Base-by-base conservation (phyloP, 2,888 invertebrate genomes). In the Caenorhabditis sinica region DNA sequence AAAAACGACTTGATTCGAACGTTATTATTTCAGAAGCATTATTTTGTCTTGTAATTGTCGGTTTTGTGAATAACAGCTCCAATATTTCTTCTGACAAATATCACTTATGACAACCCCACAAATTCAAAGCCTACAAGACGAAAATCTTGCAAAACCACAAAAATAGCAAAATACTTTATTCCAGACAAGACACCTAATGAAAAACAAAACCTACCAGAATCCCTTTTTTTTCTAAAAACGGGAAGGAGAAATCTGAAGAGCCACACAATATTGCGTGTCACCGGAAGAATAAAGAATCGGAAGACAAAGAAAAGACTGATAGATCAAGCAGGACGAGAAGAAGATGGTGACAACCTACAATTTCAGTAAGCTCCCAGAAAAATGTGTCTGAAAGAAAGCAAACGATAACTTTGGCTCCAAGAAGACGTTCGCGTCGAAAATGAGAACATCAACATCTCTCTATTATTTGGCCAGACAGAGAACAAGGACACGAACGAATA, bases 241-340 rank as follows among this genome's bases (percentile, higher is more conserved):
- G n/a, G n/a, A n/a, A n/a, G n/a, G n/a, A n/a, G n/a, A n/a, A 28
- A 4, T 49, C 45, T 65, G 65, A 65, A 65, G 45, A 30, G 65
- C 30, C 25, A 45, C 28, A 61, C 30, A 61, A 61, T 61, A 45
- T 65, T 65, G 65, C 65, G 65, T 65, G 65, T 15, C 43, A 43
- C 25, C 23, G 63, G 63, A 63, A 63, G 36, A 43, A 63, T 15
- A 15, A 63, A 23, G 40, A 40, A 63, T 60, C 43, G 25, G 65
- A 30, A 45, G 45, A 49, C 17, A 6, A 0, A 49, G 2, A n/a
- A 49, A 49, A 56, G 28, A 56, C 23, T 61, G 61, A 61, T 36
- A 40, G 40, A 61, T 33, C 36, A 60, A 60, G 36, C 6, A 36
- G 30, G 20, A 20, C n/a, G n/a, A 60, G 40, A 61, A 61, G 20